These are phyloP conservation scores for Apotomis betuletana DNA, from an alignment of 2,888 invertebrate genomes.

Conservation along the genomic window DNA sequence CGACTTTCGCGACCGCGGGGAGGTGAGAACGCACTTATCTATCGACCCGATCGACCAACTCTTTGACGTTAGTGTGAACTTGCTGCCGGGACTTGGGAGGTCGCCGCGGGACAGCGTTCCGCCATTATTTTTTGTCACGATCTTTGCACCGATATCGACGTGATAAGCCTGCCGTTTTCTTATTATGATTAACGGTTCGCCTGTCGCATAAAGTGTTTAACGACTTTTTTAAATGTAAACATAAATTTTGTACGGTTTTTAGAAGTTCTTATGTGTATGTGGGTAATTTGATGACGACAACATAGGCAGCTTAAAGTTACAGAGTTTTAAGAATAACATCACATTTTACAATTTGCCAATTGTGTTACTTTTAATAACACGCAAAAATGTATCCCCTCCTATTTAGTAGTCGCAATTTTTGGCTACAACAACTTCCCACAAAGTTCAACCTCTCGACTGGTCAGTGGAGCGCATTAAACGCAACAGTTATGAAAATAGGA, in stretches of 20 bases:
- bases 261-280: conserved; percentile 45
- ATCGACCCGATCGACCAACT: conserved; percentile 72
- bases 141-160: conserved; percentile 61
- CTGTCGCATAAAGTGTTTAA: conserved; percentile 56
- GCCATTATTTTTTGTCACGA: conserved; percentile 75
- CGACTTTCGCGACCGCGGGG: conserved; percentile 74
- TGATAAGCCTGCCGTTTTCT: conserved; percentile 62
- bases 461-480: conserved; percentile 73
- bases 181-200: conserved; percentile 62
- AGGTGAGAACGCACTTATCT: conserved; percentile 82
- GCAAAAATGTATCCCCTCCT: conserved; percentile 8
- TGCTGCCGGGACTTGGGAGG: conserved; percentile 65
- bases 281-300: conserved; percentile 50
- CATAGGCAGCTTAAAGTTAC: no score
- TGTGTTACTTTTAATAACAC: neutral
- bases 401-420: conserved; percentile 43
- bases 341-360: no score
- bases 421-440: conserved; percentile 70
- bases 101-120: conserved; percentile 68
- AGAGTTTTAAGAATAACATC: no score
- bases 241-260: conserved; percentile 21
- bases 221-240: conserved; percentile 55
- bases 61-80: conserved; percentile 79
- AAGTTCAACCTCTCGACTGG: conserved; percentile 66
- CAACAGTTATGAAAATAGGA: conserved; percentile 77